A percentile compares a stretch with the other conserved stretches of the same genome.
These are phyloP conservation scores for Mionectes macconnelli DNA, from an alignment of 2,113 vertebrate species.

Conservation along the genomic window DNA sequence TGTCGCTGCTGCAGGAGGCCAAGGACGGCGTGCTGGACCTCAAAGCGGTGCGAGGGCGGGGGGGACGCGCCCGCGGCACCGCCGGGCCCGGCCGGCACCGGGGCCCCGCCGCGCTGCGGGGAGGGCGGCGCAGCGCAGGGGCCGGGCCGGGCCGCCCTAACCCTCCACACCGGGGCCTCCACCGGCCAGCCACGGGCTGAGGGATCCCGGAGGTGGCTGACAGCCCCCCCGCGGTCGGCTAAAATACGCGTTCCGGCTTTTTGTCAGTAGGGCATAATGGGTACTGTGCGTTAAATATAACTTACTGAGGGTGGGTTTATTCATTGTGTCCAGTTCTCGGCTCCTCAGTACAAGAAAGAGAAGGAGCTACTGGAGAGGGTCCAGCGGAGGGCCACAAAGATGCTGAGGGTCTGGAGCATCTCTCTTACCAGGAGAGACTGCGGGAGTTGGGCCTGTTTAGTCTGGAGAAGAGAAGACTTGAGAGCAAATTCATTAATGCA, in stretches of 20 bases:
- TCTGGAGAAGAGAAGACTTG: neutral
- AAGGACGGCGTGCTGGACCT: constrained; percentile 97
- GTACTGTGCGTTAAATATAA: neutral
- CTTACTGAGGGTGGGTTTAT: rapidly evolving
- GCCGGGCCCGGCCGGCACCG: neutral
- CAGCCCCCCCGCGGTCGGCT: neutral
- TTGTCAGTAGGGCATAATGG: neutral
- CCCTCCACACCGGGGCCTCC: too few relatives aligned
- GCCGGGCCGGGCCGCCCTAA: too few relatives aligned
- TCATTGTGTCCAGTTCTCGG: neutral
- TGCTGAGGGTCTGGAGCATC: neutral
- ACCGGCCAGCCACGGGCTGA: neutral
- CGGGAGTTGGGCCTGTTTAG: neutral
- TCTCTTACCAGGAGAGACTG: neutral
- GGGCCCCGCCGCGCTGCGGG: neutral
- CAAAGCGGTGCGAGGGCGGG: constrained; percentile 81
- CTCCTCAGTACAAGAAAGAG: neutral
- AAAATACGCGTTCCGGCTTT: rapidly evolving
- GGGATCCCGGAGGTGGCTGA: neutral
- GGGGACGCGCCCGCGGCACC: neutral
- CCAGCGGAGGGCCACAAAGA: neutral
- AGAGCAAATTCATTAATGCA: neutral
- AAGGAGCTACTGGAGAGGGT: neutral
- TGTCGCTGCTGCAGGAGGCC: constrained; percentile 93
- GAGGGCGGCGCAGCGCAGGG: neutral